Conservation (phyloP, 2,888 invertebrate genomes). For the Drosophila mimetica region DNA sequence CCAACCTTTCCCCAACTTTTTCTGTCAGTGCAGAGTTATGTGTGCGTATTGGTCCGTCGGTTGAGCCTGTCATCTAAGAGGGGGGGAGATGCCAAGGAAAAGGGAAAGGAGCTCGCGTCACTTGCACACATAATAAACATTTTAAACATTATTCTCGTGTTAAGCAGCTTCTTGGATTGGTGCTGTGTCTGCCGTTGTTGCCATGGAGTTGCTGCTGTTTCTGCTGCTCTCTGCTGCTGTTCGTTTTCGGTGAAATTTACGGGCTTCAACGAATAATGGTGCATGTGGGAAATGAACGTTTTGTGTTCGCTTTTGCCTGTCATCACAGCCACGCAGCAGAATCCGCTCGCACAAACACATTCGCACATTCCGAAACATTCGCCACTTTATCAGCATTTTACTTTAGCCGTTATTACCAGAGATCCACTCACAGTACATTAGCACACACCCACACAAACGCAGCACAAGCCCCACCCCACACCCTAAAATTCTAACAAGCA, state of each 20-base stretch:
- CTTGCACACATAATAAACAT: constrained; percentile 80
- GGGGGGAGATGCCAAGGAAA: constrained; percentile 4
- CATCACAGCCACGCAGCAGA: constrained; percentile 66
- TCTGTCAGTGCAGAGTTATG: constrained; percentile 27
- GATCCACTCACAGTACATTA: constrained; percentile 69
- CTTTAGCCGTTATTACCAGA: constrained; percentile 74
- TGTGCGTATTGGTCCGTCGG: constrained; percentile 31
- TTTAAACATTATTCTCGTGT: constrained; percentile 80
- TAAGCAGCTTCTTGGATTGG: constrained; percentile 73
- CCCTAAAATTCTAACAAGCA: constrained; percentile 19
- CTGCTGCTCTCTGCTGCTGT: constrained; percentile 35
- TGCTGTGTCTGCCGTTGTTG: constrained; percentile 21
- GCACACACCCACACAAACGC: constrained; percentile 22
- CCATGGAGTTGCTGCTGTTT: constrained; percentile 25
- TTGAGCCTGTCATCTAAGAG: constrained; percentile 37
- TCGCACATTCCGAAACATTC: constrained; percentile 61
- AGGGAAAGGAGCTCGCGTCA: constrained; percentile 60
- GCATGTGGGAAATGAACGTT: constrained; percentile 80
- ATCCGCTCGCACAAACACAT: constrained; percentile 35
- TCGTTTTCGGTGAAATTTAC: constrained; percentile 74
- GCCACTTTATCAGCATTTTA: constrained; percentile 78
- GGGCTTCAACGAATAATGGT: constrained; percentile 79
- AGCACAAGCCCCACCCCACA: background rate
- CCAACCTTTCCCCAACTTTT: background rate
- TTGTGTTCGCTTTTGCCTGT: constrained; percentile 79